Conservation (phyloP, 2,797 vertebrate genomes). For the Synanceia verrucosa region DNA sequence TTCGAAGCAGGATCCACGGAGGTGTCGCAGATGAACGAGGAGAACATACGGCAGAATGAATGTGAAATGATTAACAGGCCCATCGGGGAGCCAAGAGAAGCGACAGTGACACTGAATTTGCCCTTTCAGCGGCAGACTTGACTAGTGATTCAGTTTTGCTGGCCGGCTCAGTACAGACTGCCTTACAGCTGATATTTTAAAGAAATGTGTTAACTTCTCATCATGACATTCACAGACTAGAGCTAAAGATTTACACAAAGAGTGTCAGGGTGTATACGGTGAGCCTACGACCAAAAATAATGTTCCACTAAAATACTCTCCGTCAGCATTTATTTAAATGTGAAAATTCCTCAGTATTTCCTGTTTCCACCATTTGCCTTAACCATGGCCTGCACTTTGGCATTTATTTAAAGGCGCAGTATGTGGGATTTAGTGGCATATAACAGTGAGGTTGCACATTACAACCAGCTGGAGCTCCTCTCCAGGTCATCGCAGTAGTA, state of each 20-base stretch:
- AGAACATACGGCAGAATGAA: constrained; percentile 78
- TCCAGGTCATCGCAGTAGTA: too few relatives aligned
- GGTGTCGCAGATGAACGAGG: constrained; percentile 86
- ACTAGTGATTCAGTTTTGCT: constrained; percentile 26
- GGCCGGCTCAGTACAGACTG: constrained; percentile 31
- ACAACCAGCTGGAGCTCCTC: neutral
- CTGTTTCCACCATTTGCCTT: constrained; percentile 57
- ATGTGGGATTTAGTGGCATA: neutral
- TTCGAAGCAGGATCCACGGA: constrained; percentile 86
- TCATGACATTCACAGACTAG: neutral
- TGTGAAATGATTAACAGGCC: constrained; percentile 80
- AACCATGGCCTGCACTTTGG: constrained; percentile 42
- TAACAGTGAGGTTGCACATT: neutral
- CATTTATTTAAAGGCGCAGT: neutral
- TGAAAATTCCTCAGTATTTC: constrained; percentile 9
- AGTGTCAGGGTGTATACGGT: neutral
- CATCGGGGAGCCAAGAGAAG: constrained; percentile 68
- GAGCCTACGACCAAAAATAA: neutral
- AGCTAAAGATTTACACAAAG: neutral
- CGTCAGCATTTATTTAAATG: neutral
- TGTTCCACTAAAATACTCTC: neutral
- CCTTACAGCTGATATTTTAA: constrained; percentile 43
- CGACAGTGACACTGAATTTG: constrained; percentile 74
- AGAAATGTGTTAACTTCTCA: neutral
- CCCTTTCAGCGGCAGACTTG: constrained; percentile 80